Evolutionary conservation across 2,797 vertebrate species (phyloP), one percentile per base, ranked within the genome.

Genomic region (Peromyscus eremicus): DNA sequence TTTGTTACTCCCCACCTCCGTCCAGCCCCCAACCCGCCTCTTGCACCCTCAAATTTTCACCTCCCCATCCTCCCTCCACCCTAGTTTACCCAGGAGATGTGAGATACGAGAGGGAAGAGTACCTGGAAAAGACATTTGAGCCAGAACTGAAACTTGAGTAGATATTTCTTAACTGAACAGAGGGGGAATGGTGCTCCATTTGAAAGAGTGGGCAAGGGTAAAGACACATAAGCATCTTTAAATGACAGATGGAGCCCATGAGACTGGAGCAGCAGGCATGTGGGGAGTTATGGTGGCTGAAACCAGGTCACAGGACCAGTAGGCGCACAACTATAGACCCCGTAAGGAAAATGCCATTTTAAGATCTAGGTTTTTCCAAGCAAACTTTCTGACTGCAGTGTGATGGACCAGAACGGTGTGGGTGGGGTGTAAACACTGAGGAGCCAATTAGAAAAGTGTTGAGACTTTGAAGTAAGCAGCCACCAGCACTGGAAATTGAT

Each of bases 101-200:
- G 55, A 68, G 64, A n/a, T 23, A 52, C 64, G 25, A 73, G 11
- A 23, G 60, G 16, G 32, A 70, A 68, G 27, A 6, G 37, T 21
- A 43, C 57, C 64, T 96, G 60, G 66, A 62, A 70, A 71, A 70
- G 49, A 73, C 43, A 40, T 77, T 27, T 49, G 37, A 95, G 76
- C 52, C 60, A 62, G 40, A 57, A 37, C 32, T 94, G 92, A 89
- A 85, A 75, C 57, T 23, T 70, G 70, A 55, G 77, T 60, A 70
- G 34, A 0, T 34, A 19, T 49, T 89, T 92, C 37, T 93, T 79
- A 62, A 52, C 81, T 25, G 29, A 83, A n/a, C 79, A 83, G 73
- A 46, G 80, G 88, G n/a, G 14, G 43, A 40, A n/a, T 1, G 2
- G 14, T 46, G 29, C 23, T 43, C 6, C 34, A 29, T 23, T 32